A percentile compares a stretch with the other conserved stretches of the same genome.
Evolutionary conservation across 2,113 vertebrate genomes (phyloP).

Genomic region (Ophiodon elongatus): DNA sequence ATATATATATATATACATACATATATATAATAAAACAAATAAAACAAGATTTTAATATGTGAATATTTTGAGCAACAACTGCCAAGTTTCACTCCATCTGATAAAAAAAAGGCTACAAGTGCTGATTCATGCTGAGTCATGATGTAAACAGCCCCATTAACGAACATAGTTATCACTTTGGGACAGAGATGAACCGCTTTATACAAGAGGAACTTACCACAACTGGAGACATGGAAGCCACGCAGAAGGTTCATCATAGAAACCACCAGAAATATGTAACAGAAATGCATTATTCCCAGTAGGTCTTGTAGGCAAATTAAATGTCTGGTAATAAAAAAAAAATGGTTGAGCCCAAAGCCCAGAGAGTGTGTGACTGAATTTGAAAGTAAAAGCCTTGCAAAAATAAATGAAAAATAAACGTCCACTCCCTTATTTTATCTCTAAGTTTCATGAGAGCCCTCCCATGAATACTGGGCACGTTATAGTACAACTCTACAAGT

Average conservation of each 20-base stretch:
- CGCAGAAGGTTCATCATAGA: not conserved
- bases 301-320: not conserved
- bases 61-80: not conserved
- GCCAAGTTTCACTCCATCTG: not conserved
- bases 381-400: not conserved
- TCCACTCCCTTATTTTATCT: not conserved
- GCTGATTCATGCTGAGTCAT: not conserved
- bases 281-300: slow-evolving; percentile 16
- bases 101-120: not conserved
- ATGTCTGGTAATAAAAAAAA: not conserved
- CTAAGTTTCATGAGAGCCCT: not conserved
- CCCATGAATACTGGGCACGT: not conserved
- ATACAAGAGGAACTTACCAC: slow-evolving; percentile 4
- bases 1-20: not conserved
- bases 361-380: not conserved
- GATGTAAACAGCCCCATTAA: not conserved
- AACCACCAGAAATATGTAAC: not conserved
- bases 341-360: too few species aligned
- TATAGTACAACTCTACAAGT: not conserved
- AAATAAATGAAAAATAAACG: too few species aligned
- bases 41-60: not conserved
- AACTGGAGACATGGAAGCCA: not conserved
- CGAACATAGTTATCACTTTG: not conserved
- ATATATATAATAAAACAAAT: too few species aligned
- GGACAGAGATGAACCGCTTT: not conserved